Evolutionary conservation across 2,797 vertebrate genomes (phyloP).

Genomic region (Mus caroli): DNA sequence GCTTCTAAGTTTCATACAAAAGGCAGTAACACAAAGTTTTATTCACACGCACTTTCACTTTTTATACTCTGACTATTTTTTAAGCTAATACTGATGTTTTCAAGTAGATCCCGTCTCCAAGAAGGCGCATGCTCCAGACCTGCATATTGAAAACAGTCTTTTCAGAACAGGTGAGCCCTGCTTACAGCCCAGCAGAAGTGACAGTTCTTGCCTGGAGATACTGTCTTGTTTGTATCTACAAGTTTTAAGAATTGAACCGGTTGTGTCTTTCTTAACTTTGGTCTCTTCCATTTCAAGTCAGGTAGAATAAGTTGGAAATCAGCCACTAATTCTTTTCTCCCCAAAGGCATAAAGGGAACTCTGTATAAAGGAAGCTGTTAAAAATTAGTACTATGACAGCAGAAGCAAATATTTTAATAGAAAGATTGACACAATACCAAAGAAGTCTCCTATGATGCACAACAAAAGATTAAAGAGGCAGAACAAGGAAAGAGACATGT

Average conservation of each 20-base stretch:
- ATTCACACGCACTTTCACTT: not conserved
- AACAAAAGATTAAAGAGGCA: not conserved
- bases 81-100: not conserved
- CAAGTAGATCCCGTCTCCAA: not conserved
- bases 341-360: not conserved
- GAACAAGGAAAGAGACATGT: not conserved
- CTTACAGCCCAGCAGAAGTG: not conserved
- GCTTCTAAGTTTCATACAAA: not conserved
- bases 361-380: not conserved
- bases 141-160: not conserved
- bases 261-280: not conserved
- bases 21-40: not conserved
- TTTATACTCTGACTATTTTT: not conserved
- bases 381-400: not conserved
- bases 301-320: not conserved
- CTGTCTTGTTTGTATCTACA: not conserved
- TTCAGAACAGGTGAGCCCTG: not conserved
- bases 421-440: not conserved
- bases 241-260: not conserved
- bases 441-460: not conserved
- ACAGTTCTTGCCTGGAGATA: not conserved
- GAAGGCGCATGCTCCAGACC: not conserved
- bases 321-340: not conserved
- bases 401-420: constrained; percentile 16
- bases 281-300: not conserved